Percentiles rank a stretch among this genome's conserved stretches.
Evolutionary conservation across 2,888 invertebrate genomes (phyloP).

Genomic region (Marronus borbonicus): DNA sequence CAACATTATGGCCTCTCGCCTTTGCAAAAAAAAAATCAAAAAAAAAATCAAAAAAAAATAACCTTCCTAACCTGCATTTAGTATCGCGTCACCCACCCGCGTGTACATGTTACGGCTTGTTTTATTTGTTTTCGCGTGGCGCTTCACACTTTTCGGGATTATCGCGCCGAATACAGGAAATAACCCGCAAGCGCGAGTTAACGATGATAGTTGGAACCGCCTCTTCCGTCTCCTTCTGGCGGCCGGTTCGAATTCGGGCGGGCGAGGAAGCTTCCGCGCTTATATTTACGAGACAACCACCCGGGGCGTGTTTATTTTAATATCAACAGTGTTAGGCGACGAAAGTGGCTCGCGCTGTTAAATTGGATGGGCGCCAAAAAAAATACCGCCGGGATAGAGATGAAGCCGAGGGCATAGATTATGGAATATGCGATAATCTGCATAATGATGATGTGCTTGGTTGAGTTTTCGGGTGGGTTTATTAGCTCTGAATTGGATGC

Average conservation of each 20-base stretch:
- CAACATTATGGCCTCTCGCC: not conserved
- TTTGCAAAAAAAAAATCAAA: not conserved
- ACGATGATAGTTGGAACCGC: not conserved
- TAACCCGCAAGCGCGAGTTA: not conserved
- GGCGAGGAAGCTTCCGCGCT: not conserved
- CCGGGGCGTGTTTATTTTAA: conserved; percentile 12
- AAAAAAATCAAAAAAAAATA: not conserved
- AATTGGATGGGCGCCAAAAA: conserved; percentile 11
- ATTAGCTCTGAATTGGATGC: too few species aligned
- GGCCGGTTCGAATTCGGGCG: not conserved
- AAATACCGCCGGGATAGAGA: not conserved
- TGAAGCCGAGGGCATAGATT: not conserved
- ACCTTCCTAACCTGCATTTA: not conserved
- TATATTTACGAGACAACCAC: conserved; percentile 10
- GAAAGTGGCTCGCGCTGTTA: not conserved
- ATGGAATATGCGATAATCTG: not conserved
- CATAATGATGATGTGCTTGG: not conserved
- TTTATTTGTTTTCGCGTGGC: conserved; percentile 5
- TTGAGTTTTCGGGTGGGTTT: too few species aligned
- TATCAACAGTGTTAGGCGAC: conserved; percentile 2
- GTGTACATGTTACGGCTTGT: not conserved
- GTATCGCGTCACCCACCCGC: not conserved
- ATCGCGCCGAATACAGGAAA: conserved; percentile 3
- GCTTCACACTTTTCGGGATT: conserved; percentile 4
- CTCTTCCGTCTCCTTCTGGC: not conserved